phyloP scores from a whole-genome alignment of 2,888 invertebrate species.

The Synergus japonicus region DNA sequence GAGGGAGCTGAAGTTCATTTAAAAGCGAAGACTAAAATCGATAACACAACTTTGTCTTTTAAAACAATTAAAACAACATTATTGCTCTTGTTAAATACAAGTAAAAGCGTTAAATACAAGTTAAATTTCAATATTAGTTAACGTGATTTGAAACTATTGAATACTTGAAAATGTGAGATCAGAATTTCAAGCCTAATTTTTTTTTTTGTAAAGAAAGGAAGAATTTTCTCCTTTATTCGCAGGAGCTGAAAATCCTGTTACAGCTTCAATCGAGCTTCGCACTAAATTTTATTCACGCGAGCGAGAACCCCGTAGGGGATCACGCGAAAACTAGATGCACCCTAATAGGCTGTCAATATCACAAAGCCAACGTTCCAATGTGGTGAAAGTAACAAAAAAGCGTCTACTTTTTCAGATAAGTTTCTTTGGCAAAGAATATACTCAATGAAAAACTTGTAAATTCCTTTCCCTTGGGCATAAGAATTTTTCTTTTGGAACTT shows the following conservation, averaged over 20 bases:
- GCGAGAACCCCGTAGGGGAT: constrained; percentile 37
- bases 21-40: constrained; percentile 6
- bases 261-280: constrained; percentile 33
- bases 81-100: background rate
- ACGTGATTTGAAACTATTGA: background rate
- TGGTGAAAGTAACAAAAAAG: constrained; percentile 34
- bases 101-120: background rate
- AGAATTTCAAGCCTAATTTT: background rate
- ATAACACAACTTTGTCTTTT: background rate
- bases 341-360: constrained; percentile 41
- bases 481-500: background rate
- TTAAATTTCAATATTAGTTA: too few relatives aligned
- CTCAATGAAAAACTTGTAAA: constrained; percentile 27
- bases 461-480: constrained; percentile 11
- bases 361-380: constrained; percentile 38
- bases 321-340: constrained; percentile 34
- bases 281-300: constrained; percentile 39
- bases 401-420: constrained; percentile 32
- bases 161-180: background rate
- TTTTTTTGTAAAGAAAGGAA: constrained; percentile 14
- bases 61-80: constrained; percentile 1
- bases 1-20: constrained; percentile 19
- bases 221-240: constrained; percentile 7
- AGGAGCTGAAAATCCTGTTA: constrained; percentile 38
- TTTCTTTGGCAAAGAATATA: constrained; percentile 14